Evolutionary conservation across 2,113 vertebrate genomes (phyloP).

Genomic region (Corythornis madagascariensis): DNA sequence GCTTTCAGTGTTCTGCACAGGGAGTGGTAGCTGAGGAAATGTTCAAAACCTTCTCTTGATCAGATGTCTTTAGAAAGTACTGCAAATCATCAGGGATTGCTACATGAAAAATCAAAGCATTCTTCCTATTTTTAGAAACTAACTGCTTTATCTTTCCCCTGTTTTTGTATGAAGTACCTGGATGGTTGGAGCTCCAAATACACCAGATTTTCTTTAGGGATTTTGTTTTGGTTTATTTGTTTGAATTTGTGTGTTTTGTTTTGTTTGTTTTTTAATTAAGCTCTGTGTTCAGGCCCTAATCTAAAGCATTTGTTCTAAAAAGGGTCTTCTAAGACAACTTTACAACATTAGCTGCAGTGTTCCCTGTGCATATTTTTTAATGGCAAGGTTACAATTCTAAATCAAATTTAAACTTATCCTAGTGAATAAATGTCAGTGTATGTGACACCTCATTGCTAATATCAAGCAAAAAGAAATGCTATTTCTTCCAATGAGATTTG

Average conservation of each 20-base stretch:
- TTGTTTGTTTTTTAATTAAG: background rate
- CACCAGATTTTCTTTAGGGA: background rate
- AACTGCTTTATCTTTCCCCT: background rate
- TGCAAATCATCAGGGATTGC: background rate
- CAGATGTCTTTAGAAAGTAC: background rate
- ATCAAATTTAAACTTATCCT: background rate
- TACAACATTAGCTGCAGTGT: background rate
- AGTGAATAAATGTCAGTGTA: background rate
- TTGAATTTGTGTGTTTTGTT: too few species aligned
- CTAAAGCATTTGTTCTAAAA: fast-evolving
- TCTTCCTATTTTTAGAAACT: background rate
- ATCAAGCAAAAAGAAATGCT: background rate
- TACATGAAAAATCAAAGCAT: background rate
- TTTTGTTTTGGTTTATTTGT: too few species aligned
- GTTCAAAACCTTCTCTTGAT: background rate
- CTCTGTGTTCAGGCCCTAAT: background rate
- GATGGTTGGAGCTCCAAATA: background rate
- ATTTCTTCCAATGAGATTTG: background rate
- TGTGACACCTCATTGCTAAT: background rate
- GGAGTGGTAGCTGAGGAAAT: background rate
- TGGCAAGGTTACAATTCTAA: background rate
- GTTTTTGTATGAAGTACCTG: background rate
- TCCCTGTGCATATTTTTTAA: background rate
- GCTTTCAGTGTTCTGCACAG: background rate
- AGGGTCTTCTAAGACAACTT: background rate